Evolutionary conservation across 2,113 vertebrate genomes (phyloP).

Genomic region (Eudyptes chrysolophus): DNA sequence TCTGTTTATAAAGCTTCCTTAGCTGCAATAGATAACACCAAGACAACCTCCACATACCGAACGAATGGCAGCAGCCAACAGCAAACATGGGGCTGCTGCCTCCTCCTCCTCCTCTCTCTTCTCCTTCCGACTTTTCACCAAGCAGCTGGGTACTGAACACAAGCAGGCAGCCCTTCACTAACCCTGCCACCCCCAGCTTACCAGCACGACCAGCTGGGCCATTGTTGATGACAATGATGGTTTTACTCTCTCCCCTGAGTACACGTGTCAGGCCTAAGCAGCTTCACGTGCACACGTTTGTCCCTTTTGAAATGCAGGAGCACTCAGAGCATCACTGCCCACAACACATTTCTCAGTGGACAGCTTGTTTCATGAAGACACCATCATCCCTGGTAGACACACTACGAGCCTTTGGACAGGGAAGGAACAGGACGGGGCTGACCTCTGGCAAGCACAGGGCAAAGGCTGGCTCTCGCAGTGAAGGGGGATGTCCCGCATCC

Average conservation of each 20-base stretch:
- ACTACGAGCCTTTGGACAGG: not conserved
- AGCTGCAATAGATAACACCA: not conserved
- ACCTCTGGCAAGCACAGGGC: not conserved
- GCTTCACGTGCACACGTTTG: fast-evolving
- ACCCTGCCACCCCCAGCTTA: not conserved
- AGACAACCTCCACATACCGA: not conserved
- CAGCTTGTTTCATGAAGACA: not conserved
- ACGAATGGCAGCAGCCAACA: not conserved
- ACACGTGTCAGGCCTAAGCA: not conserved
- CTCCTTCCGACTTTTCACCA: not conserved
- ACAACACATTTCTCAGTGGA: not conserved
- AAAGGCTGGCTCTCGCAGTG: not conserved
- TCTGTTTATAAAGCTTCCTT: not conserved
- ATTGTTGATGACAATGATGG: not conserved
- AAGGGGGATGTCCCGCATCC: not conserved
- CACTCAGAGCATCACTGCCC: not conserved
- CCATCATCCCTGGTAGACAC: not conserved
- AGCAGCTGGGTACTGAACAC: fast-evolving
- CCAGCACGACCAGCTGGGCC: not conserved
- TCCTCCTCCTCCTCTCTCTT: not conserved
- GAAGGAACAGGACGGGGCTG: not conserved
- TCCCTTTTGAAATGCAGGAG: not conserved
- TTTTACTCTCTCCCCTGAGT: not conserved
- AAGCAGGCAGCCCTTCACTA: not conserved
- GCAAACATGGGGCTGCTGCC: not conserved